Evolutionary conservation across 1,140 invertebrate genomes (phyloP), one percentile per base, ranked within the genome.

Genomic region (Drosophila pruinosa): DNA sequence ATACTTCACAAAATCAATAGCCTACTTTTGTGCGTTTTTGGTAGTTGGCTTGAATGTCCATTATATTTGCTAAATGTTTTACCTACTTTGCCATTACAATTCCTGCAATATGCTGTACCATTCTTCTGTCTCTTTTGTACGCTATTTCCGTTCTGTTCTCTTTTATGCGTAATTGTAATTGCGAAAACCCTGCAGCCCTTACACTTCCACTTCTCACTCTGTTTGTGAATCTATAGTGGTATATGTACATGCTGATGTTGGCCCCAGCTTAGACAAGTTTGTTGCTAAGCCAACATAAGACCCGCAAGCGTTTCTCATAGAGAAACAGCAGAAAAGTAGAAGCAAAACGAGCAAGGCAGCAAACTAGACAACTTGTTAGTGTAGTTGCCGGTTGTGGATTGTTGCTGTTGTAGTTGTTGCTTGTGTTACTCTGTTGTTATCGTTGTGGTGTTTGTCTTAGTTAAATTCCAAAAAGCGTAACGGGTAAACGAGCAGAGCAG

Each of bases 211-310:
- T 24, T 52, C 43, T 50, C 50, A 7, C 12, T 26, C 45, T 19
- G n/a, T n/a, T n/a, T n/a, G n/a, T n/a, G n/a, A n/a, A n/a, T n/a
- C n/a, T n/a, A n/a, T n/a, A n/a, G n/a, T n/a, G n/a, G n/a, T n/a
- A n/a, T n/a, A n/a, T n/a, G n/a, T n/a, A n/a, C n/a, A n/a, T n/a
- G n/a, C n/a, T 6, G 26, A 7, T 34, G 47, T 50, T 71, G 63
- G 43, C 45, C 36, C 61, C 28, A 63, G 81, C 81, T 86, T 86
- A 85, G 80, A 73, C 81, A 81, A 85, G 80, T 86, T 85, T 86
- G 81, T 78, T 86, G 82, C 74, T 88, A 86, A 86, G 81, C 81
- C 78, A 86, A 78, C 83, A 81, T 88, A 86, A 86, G 78, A 78
- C 82, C 81, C 82, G 65, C 79, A 88, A 88, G 78, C 81, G 73